Percentiles rank a stretch among this genome's conserved stretches.
Evolutionary conservation across 2,113 vertebrate species (phyloP).

Genomic region (Glaucomys volans): DNA sequence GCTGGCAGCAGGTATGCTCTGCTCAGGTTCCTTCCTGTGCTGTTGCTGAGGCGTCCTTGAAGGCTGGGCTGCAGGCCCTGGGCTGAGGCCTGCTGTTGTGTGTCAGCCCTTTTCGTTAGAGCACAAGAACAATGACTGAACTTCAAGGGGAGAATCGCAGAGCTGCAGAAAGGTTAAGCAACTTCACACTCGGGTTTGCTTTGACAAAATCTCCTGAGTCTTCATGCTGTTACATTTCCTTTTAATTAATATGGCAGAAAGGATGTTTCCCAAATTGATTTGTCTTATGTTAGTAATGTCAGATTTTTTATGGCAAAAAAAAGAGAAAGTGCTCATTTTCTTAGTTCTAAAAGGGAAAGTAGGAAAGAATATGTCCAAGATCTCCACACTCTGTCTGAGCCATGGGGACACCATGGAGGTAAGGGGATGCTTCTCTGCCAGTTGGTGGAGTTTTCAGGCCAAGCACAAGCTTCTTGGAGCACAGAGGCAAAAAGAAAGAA

Average conservation of each 20-base stretch:
- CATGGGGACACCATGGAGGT: no score
- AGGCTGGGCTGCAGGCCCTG: fast-evolving
- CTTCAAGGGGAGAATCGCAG: background rate
- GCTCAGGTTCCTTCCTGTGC: background rate
- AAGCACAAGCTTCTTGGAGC: background rate
- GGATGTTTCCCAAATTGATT: background rate
- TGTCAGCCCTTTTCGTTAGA: background rate
- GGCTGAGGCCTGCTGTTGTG: background rate
- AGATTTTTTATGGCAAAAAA: background rate
- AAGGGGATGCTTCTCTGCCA: background rate
- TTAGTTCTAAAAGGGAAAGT: background rate
- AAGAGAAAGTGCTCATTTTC: background rate
- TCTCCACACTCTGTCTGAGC: background rate
- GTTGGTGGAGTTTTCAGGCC: background rate
- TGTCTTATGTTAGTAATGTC: background rate
- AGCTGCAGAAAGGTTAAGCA: background rate
- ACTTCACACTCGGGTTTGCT: background rate
- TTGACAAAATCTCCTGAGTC: background rate
- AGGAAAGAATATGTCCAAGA: background rate
- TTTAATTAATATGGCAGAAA: background rate
- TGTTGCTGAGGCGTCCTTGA: background rate
- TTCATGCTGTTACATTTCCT: background rate
- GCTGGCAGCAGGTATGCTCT: background rate
- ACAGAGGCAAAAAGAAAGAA: background rate
- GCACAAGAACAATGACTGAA: background rate